Conservation (phyloP, 2,797 vertebrate genomes). For the Oryzias dopingdopingensis region DNA sequence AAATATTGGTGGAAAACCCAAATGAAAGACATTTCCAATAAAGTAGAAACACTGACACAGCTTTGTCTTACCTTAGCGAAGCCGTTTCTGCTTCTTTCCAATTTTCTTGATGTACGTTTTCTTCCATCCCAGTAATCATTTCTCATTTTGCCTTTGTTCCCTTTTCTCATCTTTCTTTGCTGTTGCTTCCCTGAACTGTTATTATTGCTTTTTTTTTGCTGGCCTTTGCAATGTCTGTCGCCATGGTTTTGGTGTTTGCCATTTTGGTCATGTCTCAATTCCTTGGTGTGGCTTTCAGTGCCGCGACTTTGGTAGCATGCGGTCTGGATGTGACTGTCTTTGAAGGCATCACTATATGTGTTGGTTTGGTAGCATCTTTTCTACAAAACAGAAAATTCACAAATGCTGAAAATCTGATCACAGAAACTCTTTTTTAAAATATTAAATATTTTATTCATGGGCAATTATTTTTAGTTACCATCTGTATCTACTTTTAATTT, state of each 20-base stretch:
- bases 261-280: not conserved
- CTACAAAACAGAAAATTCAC: slow-evolving; percentile 13
- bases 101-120: not conserved
- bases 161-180: not conserved
- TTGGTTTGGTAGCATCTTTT: slow-evolving; percentile 16
- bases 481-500: too few relatives aligned
- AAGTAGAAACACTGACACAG: not conserved
- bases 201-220: not conserved
- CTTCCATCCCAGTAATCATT: not conserved
- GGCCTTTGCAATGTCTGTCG: slow-evolving; percentile 1
- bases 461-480: too few relatives aligned
- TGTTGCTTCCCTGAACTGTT: not conserved
- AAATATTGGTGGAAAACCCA: slow-evolving; percentile 7
- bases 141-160: not conserved
- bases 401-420: not conserved
- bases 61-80: slow-evolving; percentile 18
- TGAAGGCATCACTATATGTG: not conserved
- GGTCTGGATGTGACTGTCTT: not conserved
- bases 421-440: not conserved
- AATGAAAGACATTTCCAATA: not conserved
- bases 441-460: too few relatives aligned
- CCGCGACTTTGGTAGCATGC: not conserved
- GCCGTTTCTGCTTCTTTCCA: not conserved
- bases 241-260: not conserved
- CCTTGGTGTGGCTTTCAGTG: not conserved